These are phyloP conservation scores for Pseudomyrmex concolor DNA, from an alignment of 1,140 invertebrate species.

Conservation along the genomic window DNA sequence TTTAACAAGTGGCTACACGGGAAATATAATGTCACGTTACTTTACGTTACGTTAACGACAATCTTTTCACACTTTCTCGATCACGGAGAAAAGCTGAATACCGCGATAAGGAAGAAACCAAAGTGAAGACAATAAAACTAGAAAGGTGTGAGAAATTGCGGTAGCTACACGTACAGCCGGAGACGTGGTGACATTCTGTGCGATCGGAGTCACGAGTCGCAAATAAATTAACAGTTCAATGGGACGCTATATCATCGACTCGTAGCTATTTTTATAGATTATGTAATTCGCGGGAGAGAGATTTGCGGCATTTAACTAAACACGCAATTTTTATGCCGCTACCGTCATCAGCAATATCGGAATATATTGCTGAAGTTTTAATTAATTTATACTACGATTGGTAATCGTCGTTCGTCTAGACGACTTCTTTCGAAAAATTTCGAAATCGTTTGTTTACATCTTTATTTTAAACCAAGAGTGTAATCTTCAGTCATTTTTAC, in stretches of 20 bases:
- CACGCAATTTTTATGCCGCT: constrained; percentile 17
- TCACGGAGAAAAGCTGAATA: constrained; percentile 6
- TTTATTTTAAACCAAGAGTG: not conserved
- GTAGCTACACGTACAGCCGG: too few relatives aligned
- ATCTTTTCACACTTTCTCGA: constrained; percentile 49
- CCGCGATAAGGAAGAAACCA: constrained; percentile 6
- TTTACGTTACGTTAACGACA: constrained; percentile 14
- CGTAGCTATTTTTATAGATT: constrained; percentile 35
- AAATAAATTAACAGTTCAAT: not conserved
- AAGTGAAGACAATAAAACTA: not conserved
- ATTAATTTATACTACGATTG: constrained; percentile 50
- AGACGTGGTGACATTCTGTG: not conserved
- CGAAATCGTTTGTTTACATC: not conserved
- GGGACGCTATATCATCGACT: not conserved
- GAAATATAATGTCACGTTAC: constrained; percentile 65
- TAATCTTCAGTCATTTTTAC: not conserved
- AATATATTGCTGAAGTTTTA: constrained; percentile 35
- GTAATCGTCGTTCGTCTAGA: not conserved
- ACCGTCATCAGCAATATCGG: constrained; percentile 19
- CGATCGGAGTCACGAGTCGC: not conserved
- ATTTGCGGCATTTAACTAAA: constrained; percentile 23
- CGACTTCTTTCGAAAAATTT: constrained; percentile 11
- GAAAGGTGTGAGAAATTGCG: too few relatives aligned
- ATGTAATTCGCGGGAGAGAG: constrained; percentile 26
- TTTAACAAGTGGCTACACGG: constrained; percentile 68